Percentiles rank a stretch among this genome's conserved stretches.
phyloP scores from a whole-genome alignment of 1,140 invertebrate genomes.

The Drosophila bipectinata region DNA sequence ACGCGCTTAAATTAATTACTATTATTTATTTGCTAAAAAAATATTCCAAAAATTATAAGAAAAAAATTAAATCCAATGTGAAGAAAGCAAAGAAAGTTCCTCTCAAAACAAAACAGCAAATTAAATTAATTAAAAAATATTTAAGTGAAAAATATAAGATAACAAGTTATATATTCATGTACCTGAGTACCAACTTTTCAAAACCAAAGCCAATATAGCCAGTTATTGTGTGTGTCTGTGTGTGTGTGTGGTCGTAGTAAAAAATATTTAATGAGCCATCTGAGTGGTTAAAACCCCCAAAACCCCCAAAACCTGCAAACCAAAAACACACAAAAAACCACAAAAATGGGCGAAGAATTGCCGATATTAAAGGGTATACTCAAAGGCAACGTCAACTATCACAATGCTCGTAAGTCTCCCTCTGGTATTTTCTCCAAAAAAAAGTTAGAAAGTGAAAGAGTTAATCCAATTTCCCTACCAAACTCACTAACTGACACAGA shows the following conservation, averaged over 20 bases:
- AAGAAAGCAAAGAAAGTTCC: constrained; percentile 72
- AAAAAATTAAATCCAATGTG: constrained; percentile 45
- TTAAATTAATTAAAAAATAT: constrained; percentile 39
- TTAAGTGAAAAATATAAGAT: constrained; percentile 30
- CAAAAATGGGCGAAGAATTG: constrained; percentile 91
- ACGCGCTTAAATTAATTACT: constrained; percentile 55
- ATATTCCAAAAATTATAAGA: constrained; percentile 28
- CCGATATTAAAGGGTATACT: constrained; percentile 94
- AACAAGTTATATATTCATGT: constrained; percentile 27
- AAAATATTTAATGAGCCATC: constrained; percentile 34
- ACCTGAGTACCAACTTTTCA: constrained; percentile 40
- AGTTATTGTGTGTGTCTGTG: constrained; percentile 26
- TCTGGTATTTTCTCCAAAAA: not conserved
- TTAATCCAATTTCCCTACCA: constrained; percentile 23
- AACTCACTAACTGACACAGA: constrained; percentile 14
- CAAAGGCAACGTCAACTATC: constrained; percentile 93
- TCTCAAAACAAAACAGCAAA: constrained; percentile 48
- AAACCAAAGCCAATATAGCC: constrained; percentile 28
- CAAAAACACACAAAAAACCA: constrained; percentile 35
- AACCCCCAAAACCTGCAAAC: not conserved
- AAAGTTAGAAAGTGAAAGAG: constrained; percentile 32
- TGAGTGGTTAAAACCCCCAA: constrained; percentile 37
- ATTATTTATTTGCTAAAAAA: constrained; percentile 37
- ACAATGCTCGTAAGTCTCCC: constrained; percentile 94
- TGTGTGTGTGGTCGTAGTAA: not conserved